Evolutionary conservation across 2,113 vertebrate genomes (phyloP).

Genomic region (Gnathonemus echidnorhynchus): DNA sequence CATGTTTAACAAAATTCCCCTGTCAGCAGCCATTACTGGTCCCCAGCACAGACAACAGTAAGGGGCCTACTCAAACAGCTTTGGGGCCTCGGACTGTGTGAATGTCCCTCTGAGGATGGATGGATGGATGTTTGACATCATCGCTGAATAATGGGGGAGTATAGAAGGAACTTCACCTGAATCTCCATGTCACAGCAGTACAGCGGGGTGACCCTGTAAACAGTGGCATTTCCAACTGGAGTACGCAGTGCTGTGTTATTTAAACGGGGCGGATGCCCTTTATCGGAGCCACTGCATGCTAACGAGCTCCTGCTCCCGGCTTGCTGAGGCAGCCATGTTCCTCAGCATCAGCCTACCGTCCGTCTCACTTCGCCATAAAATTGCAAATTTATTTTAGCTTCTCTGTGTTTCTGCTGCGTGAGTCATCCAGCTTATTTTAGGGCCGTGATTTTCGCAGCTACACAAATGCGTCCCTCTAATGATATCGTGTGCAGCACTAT

Average conservation of each 20-base stretch:
- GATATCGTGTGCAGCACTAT: not conserved
- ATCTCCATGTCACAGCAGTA: not conserved
- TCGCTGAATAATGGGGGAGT: not conserved
- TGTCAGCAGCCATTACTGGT: not conserved
- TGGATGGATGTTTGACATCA: not conserved
- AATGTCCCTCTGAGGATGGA: not conserved
- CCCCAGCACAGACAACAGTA: not conserved
- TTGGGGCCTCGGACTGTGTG: not conserved
- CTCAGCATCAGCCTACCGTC: not conserved
- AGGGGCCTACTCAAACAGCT: not conserved
- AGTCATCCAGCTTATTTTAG: conserved; percentile 2
- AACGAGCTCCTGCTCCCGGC: not conserved
- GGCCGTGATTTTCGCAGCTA: not conserved
- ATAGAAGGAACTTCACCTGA: not conserved
- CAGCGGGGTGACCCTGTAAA: not conserved
- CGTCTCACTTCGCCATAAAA: not conserved
- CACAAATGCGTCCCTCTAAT: not conserved
- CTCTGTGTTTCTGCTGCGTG: not conserved
- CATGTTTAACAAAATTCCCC: not conserved
- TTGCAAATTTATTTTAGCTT: conserved; percentile 3
- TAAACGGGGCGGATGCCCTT: not conserved
- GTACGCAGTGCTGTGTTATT: not conserved
- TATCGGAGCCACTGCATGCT: not conserved
- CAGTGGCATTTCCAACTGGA: not conserved
- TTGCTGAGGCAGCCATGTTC: not conserved